phyloP scores from a whole-genome alignment of 2,797 vertebrate genomes.

The Tenualosa thibaudeaui region DNA sequence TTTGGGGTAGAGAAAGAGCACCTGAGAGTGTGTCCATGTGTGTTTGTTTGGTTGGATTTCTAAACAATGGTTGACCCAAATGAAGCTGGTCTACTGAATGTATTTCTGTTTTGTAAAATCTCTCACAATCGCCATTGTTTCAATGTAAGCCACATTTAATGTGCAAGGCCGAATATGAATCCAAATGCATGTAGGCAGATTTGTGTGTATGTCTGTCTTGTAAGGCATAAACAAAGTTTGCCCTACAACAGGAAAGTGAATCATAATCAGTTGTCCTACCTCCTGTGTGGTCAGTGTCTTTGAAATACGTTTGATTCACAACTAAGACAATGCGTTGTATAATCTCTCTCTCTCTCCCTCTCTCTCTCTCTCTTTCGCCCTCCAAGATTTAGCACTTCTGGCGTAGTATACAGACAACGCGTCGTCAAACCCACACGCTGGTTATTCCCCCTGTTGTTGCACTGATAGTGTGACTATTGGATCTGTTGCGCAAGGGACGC shows the following conservation, averaged over 20 bases:
- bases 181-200: background rate
- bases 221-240: background rate
- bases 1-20: background rate
- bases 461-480: slow-evolving; percentile 26
- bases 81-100: slow-evolving; percentile 58
- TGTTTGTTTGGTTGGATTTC: slow-evolving; percentile 54
- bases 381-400: slow-evolving; percentile 2
- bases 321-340: background rate
- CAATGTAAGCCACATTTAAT: background rate
- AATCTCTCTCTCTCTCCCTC: slow-evolving; percentile 3
- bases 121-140: slow-evolving; percentile 20
- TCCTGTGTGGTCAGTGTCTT: background rate
- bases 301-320: slow-evolving; percentile 1
- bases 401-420: slow-evolving; percentile 18
- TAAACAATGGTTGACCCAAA: slow-evolving; percentile 79
- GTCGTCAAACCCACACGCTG: background rate
- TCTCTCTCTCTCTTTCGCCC: background rate
- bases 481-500: slow-evolving; percentile 45
- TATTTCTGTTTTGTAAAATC: slow-evolving; percentile 45
- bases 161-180: background rate
- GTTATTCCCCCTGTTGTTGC: slow-evolving; percentile 4
- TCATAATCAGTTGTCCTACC: background rate
- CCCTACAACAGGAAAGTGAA: background rate
- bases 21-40: background rate
- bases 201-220: background rate